These are phyloP conservation scores for Sinotaia quadrata DNA, from an alignment of 2,888 invertebrate species.

Conservation along the genomic window DNA sequence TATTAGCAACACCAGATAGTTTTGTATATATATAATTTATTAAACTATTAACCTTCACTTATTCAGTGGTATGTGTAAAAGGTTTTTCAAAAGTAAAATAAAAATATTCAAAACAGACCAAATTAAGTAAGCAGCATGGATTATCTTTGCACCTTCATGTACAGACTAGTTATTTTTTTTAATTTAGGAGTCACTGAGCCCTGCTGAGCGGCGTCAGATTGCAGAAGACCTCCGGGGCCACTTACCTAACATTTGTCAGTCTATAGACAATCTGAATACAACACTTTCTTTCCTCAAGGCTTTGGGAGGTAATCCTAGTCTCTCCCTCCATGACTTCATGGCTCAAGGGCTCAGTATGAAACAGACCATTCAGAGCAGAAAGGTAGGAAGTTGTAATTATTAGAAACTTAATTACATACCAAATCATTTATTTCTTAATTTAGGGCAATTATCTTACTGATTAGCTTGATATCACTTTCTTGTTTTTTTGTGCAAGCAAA, in stretches of 20 bases:
- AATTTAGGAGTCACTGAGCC: constrained; percentile 35
- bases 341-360: constrained; percentile 49
- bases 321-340: constrained; percentile 49
- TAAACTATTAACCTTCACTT: no score
- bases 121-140: no score
- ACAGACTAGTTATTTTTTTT: constrained; percentile 28
- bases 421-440: not conserved
- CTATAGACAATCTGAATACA: constrained; percentile 47
- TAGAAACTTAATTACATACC: not conserved
- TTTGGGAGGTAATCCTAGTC: constrained; percentile 36
- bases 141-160: not conserved
- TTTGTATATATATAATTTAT: no score
- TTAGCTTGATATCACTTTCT: not conserved
- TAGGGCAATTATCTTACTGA: not conserved
- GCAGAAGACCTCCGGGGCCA: constrained; percentile 36
- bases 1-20: no score
- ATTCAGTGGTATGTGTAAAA: not conserved
- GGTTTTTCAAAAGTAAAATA: no score
- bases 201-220: constrained; percentile 41
- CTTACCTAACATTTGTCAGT: constrained; percentile 43
- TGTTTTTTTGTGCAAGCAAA: not conserved
- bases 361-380: constrained; percentile 37
- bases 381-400: constrained; percentile 34
- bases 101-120: no score
- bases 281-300: constrained; percentile 46